Conservation (phyloP, 2,888 invertebrate genomes). For the Chamaedrilus cognettii region DNA sequence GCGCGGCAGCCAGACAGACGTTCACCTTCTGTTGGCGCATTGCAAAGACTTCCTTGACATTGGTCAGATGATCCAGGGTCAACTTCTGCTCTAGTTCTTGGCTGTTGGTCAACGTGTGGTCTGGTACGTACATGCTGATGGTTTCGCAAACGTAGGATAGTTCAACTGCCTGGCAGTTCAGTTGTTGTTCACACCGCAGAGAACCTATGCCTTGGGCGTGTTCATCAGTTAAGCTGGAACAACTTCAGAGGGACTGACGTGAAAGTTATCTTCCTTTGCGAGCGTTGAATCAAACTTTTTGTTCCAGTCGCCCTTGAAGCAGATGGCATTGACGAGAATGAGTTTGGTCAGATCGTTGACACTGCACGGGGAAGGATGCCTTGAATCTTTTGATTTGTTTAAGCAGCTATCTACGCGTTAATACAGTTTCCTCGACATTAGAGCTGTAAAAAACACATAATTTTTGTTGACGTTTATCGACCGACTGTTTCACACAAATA, state of each 20-base stretch:
- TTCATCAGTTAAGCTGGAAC: slow-evolving; percentile 15
- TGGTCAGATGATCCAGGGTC: slow-evolving; percentile 12
- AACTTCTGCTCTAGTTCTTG: slow-evolving; percentile 21
- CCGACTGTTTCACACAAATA: too few species aligned
- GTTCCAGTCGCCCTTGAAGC: slow-evolving; percentile 54
- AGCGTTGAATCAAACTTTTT: slow-evolving; percentile 63
- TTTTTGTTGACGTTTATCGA: too few species aligned
- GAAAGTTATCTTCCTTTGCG: slow-evolving; percentile 62
- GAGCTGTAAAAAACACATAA: too few species aligned
- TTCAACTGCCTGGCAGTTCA: too few species aligned
- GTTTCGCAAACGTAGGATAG: too few species aligned
- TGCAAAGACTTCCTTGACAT: slow-evolving; percentile 7
- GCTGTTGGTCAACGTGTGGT: slow-evolving; percentile 6
- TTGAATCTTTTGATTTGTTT: slow-evolving; percentile 80
- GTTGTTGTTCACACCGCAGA: too few species aligned
- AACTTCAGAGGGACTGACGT: neutral
- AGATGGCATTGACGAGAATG: slow-evolving; percentile 59
- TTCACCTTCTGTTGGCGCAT: slow-evolving; percentile 22
- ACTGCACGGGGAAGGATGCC: slow-evolving; percentile 68
- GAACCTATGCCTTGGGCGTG: too few species aligned
- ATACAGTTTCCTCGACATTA: too few species aligned
- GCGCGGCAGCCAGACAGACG: slow-evolving; percentile 34
- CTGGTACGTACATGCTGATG: too few species aligned
- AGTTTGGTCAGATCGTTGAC: slow-evolving; percentile 44
- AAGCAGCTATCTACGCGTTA: slow-evolving; percentile 77